Percentiles rank a stretch among this genome's conserved stretches.
phyloP scores from a whole-genome alignment of 2,113 vertebrate species.

The Dipodomys merriami region DNA sequence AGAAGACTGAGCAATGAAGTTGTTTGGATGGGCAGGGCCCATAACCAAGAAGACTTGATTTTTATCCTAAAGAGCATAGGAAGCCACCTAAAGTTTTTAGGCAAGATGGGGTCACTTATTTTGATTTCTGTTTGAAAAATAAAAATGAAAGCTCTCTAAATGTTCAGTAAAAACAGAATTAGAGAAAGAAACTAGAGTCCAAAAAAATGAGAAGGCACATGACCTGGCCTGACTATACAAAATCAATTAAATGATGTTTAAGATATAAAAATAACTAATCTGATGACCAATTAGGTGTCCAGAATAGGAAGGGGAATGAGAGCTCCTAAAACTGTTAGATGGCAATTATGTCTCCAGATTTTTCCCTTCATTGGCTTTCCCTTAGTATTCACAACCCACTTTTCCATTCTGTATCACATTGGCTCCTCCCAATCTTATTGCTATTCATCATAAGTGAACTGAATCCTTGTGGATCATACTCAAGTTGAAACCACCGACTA shows the following conservation, averaged over 20 bases:
- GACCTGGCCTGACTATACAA: background rate
- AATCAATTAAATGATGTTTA: background rate
- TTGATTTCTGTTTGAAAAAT: constrained; percentile 27
- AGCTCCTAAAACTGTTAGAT: background rate
- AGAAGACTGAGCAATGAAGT: background rate
- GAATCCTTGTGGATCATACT: constrained; percentile 6
- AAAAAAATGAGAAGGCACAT: background rate
- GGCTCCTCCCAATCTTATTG: background rate
- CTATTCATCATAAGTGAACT: background rate
- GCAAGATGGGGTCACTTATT: background rate
- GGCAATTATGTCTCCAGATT: background rate
- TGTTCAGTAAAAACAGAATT: background rate
- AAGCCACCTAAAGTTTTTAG: background rate
- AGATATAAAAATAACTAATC: background rate
- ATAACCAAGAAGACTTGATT: background rate
- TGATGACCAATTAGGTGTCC: background rate
- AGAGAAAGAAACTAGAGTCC: background rate
- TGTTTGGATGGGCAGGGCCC: no score
- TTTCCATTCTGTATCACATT: constrained; percentile 25
- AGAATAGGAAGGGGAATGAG: background rate
- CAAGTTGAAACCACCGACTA: constrained; percentile 22
- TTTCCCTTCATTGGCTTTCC: constrained; percentile 2
- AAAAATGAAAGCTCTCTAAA: background rate
- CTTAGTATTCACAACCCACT: background rate
- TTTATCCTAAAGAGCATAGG: background rate